Base-by-base conservation (phyloP, 2,113 vertebrate genomes). In the Coptodon rendalli region DNA sequence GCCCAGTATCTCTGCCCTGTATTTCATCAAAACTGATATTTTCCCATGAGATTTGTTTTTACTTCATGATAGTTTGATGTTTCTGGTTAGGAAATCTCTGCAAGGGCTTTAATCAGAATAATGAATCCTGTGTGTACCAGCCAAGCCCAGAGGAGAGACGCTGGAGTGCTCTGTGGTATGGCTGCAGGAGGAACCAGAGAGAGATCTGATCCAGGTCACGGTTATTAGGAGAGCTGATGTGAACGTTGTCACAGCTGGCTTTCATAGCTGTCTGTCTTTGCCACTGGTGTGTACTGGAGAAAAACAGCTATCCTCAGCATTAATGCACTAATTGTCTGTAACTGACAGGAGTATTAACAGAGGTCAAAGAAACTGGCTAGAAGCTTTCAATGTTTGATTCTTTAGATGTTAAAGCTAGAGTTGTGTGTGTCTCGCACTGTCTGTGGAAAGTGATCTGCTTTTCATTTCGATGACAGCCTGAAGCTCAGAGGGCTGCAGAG, bases 161-260 rank as follows among this genome's bases (percentile, higher is more conserved):
- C 71, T 50, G 24, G 71, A 31, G 71, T 12, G 43, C 83, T 52
- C 2, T 1, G 10, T 50, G 53, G 57, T 53, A 4, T 3, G 50
- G 81, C 71, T 84, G 81, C 71, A 63, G 80, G 29, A 91, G 84
- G 81, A 92, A 84, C 57, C 85, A 43, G 56, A 7, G 29, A 85
- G 86, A 82, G 90, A 89, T 85, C 85, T 82, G 87, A 90, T 94
- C 80, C 91, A 78, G 84, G 87, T 87, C 81, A 84, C 8, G 76
- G 84, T 90, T 93, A 85, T 93, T 88, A 86, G 81, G 71, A 91
- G 54, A 66, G 73, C 12, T 88, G 90, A 91, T 90, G 85, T 88
- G 90, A 93, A 88, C 79, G 73, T 94, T 93, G 90, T 91, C 89
- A 90, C 89, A 94, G 93, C 92, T 93, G 93, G 92, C 83, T 90